Evolutionary conservation across 2,113 vertebrate genomes (phyloP).

Genomic region (Neomonachus schauinslandi): DNA sequence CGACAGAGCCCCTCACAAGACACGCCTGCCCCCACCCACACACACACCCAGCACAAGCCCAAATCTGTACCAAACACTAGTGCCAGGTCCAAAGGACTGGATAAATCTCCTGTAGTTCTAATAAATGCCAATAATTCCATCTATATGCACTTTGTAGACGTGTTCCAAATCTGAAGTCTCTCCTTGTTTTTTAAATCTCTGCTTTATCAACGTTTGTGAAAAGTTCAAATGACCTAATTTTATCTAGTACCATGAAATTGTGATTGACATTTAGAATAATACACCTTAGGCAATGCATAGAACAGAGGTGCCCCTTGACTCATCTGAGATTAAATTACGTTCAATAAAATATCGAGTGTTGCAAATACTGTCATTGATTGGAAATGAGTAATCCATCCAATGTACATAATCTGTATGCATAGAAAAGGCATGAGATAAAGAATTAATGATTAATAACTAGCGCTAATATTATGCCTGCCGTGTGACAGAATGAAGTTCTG

Average conservation of each 20-base stretch:
- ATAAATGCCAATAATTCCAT: not conserved
- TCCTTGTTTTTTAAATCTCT: conserved; percentile 13
- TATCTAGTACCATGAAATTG: not conserved
- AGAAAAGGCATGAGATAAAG: not conserved
- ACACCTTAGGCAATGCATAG: not conserved
- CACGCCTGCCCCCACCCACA: no score
- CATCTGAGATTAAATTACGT: not conserved
- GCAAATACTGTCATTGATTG: not conserved
- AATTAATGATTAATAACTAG: not conserved
- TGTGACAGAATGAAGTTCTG: not conserved
- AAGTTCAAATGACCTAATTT: not conserved
- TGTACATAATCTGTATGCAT: not conserved
- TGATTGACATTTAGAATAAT: not conserved
- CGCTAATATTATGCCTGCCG: not conserved
- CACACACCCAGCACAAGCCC: not conserved
- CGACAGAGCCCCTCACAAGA: not conserved
- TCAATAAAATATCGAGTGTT: not conserved
- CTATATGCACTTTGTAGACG: not conserved
- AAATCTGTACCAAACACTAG: not conserved
- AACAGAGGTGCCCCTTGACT: not conserved
- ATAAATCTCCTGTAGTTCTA: not conserved
- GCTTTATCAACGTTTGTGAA: not conserved
- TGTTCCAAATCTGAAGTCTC: not conserved
- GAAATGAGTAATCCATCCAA: not conserved
- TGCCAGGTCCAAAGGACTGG: not conserved